phyloP scores from a whole-genome alignment of 2,113 vertebrate genomes.

The Notothenia rossii region DNA sequence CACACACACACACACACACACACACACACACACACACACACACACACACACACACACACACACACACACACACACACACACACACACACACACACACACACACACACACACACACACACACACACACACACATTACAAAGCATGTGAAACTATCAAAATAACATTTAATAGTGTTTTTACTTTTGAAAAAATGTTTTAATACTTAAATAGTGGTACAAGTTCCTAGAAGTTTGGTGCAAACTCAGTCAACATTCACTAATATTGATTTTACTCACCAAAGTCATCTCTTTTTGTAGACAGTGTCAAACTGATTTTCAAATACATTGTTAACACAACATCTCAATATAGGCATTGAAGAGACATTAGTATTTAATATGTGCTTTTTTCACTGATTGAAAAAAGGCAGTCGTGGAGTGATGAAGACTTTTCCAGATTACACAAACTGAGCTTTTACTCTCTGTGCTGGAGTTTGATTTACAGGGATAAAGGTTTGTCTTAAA shows the following conservation, averaged over 20 bases:
- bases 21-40: no score
- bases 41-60: no score
- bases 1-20: no score
- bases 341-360: background rate
- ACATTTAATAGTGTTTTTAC: background rate
- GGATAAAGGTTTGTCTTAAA: slow-evolving; percentile 2
- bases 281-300: background rate
- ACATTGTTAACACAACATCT: background rate
- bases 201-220: background rate
- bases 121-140: background rate
- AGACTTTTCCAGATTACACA: slow-evolving; percentile 4
- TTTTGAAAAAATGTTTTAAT: background rate
- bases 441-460: background rate
- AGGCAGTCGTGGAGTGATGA: slow-evolving; percentile 7
- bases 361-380: background rate
- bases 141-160: background rate
- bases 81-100: background rate
- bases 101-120: background rate
- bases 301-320: background rate
- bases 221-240: background rate
- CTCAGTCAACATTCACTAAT: no score
- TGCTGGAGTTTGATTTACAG: slow-evolving; percentile 2
- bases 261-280: no score
- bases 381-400: background rate
- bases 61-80: background rate